A percentile compares a stretch with the other conserved stretches of the same genome.
phyloP scores from a whole-genome alignment of 1,140 invertebrate species.

The Mercenaria mercenaria region DNA sequence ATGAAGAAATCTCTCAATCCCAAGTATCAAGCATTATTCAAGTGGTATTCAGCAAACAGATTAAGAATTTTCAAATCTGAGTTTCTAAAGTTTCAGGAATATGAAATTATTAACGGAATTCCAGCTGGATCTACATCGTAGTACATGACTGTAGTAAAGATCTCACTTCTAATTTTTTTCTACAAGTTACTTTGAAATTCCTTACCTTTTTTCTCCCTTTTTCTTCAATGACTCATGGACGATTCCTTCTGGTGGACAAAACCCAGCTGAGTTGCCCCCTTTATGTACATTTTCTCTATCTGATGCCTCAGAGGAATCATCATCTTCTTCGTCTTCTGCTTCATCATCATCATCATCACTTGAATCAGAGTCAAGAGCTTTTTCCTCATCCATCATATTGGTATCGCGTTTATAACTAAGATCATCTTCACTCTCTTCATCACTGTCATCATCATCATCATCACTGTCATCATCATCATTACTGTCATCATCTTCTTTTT shows the following conservation, averaged over 20 bases:
- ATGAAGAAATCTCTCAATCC: too few species aligned
- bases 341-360: slow-evolving; percentile 12
- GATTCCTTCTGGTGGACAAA: slow-evolving; percentile 49
- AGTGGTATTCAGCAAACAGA: too few species aligned
- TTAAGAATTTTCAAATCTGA: too few species aligned
- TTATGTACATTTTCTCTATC: background rate
- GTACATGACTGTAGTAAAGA: too few species aligned
- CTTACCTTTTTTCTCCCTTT: slow-evolving; percentile 40
- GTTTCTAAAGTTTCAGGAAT: too few species aligned
- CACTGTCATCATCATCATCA: slow-evolving; percentile 7
- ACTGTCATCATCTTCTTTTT: too few species aligned
- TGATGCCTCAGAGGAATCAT: background rate
- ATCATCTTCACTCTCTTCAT: slow-evolving; percentile 6
- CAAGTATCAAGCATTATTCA: too few species aligned
- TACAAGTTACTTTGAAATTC: too few species aligned
- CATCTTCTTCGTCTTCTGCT: slow-evolving; percentile 1
- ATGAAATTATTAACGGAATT: too few species aligned
- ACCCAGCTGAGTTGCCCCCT: slow-evolving; percentile 1
- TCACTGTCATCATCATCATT: background rate
- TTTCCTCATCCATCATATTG: background rate
- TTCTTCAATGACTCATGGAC: slow-evolving; percentile 57
- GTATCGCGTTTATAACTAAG: background rate
- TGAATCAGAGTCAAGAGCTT: background rate
- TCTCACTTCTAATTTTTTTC: too few species aligned
- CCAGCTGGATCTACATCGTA: too few species aligned